Conservation (phyloP, 2,113 vertebrate genomes). For the Carlito syrichta region DNA sequence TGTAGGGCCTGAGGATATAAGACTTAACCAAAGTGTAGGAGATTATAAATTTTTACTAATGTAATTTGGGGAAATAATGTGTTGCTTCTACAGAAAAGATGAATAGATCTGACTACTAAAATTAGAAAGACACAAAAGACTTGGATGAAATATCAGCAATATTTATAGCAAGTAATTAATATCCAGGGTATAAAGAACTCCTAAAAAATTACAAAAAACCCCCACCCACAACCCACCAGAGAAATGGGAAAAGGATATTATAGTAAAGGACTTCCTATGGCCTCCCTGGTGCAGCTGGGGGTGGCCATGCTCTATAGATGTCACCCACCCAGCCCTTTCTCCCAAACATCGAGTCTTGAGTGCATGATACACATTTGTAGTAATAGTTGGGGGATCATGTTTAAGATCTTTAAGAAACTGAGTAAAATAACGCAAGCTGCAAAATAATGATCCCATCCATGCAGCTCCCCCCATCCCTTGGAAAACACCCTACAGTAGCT, state of each 20-base stretch:
- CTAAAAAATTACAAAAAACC: neutral
- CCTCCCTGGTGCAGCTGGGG: neutral
- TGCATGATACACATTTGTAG: neutral
- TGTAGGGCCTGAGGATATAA: too few species aligned
- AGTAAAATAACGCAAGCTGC: neutral
- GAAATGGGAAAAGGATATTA: neutral
- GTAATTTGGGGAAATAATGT: too few species aligned
- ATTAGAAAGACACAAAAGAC: neutral
- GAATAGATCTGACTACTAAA: too few species aligned
- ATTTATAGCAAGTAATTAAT: conserved; percentile 19
- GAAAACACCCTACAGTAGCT: neutral
- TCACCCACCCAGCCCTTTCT: too few species aligned
- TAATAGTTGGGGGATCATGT: neutral
- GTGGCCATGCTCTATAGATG: neutral
- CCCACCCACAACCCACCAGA: neutral
- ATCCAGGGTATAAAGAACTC: neutral
- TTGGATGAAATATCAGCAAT: conserved; percentile 2
- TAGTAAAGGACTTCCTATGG: neutral
- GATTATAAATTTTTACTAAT: too few species aligned
- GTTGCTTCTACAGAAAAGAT: too few species aligned
- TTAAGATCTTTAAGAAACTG: neutral
- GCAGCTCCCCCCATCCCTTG: neutral
- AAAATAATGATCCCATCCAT: neutral
- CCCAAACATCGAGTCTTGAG: neutral
- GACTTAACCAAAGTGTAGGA: too few species aligned